Evolutionary conservation across 2,113 vertebrate species (phyloP).

Genomic region (Lagopus muta): DNA sequence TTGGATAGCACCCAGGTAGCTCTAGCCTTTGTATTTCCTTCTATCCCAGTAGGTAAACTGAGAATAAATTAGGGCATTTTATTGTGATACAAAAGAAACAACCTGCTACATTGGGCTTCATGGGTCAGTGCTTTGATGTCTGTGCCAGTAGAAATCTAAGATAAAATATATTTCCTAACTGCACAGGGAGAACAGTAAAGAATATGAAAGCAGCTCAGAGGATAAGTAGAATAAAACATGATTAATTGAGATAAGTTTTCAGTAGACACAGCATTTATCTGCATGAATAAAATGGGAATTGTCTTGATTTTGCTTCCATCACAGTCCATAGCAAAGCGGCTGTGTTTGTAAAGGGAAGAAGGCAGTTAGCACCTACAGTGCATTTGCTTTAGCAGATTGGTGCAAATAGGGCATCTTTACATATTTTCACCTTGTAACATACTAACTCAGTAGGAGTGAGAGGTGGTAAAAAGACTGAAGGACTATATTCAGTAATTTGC

Average conservation of each 20-base stretch:
- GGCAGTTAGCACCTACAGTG: background rate
- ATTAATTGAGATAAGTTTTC: slow-evolving; percentile 15
- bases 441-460: background rate
- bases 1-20: slow-evolving; percentile 22
- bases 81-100: background rate
- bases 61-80: slow-evolving; percentile 45
- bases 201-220: background rate
- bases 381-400: background rate
- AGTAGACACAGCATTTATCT: background rate
- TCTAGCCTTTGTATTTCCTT: slow-evolving; percentile 20
- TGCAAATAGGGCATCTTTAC: background rate
- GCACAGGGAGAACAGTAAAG: background rate
- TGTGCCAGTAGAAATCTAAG: slow-evolving; percentile 8
- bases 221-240: background rate
- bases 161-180: background rate
- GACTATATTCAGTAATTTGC: background rate
- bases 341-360: background rate
- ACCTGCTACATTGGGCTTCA: background rate
- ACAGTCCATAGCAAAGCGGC: background rate
- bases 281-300: background rate
- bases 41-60: background rate
- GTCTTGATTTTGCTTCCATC: background rate
- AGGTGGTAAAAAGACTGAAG: background rate
- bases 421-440: background rate
- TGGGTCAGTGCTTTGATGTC: slow-evolving; percentile 30